These are phyloP conservation scores for Lordiphosa mommai DNA, from an alignment of 1,140 invertebrate species.

Conservation along the genomic window DNA sequence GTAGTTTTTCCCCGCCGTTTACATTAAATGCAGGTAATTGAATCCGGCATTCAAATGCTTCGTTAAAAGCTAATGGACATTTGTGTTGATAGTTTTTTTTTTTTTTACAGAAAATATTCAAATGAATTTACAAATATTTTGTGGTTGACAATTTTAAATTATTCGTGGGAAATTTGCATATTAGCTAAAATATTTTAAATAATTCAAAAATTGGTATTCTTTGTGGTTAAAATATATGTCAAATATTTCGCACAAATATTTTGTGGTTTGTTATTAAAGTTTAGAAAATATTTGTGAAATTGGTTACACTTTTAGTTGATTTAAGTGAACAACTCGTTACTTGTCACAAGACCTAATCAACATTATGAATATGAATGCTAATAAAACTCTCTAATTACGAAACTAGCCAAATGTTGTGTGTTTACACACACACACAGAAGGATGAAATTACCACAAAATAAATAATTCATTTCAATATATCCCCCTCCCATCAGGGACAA, in stretches of 20 bases:
- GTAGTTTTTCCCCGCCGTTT: background rate
- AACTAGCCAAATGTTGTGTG: constrained; percentile 22
- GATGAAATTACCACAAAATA: constrained; percentile 43
- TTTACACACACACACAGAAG: constrained; percentile 23
- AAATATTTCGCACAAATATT: background rate
- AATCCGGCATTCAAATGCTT: constrained; percentile 29
- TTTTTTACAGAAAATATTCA: background rate
- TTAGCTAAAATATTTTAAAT: constrained; percentile 13
- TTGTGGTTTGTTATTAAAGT: constrained; percentile 12
- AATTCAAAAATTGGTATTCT: constrained; percentile 20
- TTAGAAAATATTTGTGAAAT: background rate
- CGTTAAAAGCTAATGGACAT: constrained; percentile 27
- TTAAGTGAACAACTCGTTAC: too few species aligned
- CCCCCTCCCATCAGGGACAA: background rate
- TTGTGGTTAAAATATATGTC: constrained; percentile 14
- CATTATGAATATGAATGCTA: background rate
- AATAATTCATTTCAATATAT: constrained; percentile 50
- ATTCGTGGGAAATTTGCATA: constrained; percentile 6
- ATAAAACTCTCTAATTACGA: constrained; percentile 32
- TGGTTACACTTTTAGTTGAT: too few species aligned
- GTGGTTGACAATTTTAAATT: constrained; percentile 6
- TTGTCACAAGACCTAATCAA: background rate
- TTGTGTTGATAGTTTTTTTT: background rate
- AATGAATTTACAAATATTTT: constrained; percentile 26
- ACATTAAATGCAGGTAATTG: constrained; percentile 29